Percentiles rank a stretch among this genome's conserved stretches.
These are phyloP conservation scores for Cynopterus sphinx DNA, from an alignment of 2,797 vertebrate species.

Conservation along the genomic window DNA sequence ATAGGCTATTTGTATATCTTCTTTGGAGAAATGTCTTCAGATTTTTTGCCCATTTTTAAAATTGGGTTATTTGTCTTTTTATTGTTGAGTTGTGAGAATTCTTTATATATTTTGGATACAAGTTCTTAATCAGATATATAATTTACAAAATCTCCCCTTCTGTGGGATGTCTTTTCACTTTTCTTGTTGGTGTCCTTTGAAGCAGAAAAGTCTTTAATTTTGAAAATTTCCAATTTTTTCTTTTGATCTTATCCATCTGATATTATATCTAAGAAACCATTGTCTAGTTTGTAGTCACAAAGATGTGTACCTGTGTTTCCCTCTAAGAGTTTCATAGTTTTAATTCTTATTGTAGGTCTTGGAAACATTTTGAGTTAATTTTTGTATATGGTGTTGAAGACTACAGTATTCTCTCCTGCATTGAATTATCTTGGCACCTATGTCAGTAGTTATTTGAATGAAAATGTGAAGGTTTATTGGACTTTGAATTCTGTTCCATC, in stretches of 20 bases:
- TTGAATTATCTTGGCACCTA: neutral
- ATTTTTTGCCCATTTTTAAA: neutral
- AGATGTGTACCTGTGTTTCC: neutral
- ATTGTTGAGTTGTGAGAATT: neutral
- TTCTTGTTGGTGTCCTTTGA: neutral
- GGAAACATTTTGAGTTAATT: neutral
- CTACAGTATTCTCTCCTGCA: neutral
- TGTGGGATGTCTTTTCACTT: neutral
- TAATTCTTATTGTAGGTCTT: neutral
- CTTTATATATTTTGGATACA: neutral
- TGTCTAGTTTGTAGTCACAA: neutral
- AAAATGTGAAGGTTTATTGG: neutral
- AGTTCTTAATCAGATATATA: neutral
- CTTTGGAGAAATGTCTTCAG: neutral
- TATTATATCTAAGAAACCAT: neutral
- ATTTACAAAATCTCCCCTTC: neutral
- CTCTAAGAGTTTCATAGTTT: neutral
- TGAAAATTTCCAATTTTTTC: neutral
- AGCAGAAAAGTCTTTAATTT: neutral
- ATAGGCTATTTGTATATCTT: neutral
- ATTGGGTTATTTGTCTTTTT: neutral
- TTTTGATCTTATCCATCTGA: neutral
- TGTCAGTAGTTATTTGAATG: neutral
- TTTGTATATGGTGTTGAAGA: neutral
- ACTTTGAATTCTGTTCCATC: neutral